Evolutionary conservation across 2,113 vertebrate genomes (phyloP).

Genomic region (Sphyrna mokarran): DNA sequence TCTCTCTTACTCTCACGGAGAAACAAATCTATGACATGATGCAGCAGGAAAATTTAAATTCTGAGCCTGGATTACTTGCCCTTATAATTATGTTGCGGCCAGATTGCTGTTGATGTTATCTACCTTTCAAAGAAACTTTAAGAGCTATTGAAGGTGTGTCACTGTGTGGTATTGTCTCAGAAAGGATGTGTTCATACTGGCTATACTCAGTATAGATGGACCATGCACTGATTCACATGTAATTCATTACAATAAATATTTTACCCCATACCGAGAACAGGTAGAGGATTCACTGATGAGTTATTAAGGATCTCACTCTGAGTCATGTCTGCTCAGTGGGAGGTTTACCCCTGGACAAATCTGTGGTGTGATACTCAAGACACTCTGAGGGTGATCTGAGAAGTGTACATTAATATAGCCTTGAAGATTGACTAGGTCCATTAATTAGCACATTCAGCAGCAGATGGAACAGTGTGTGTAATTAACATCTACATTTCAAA

Average conservation of each 20-base stretch:
- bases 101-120: neutral
- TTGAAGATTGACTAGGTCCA: conserved; percentile 20
- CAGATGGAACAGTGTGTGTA: conserved; percentile 34
- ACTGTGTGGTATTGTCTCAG: neutral
- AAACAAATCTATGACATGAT: neutral
- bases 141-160: neutral
- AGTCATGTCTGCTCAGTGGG: neutral
- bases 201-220: neutral
- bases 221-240: neutral
- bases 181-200: neutral
- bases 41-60: neutral
- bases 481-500: conserved; percentile 38
- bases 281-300: neutral
- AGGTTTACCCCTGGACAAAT: neutral
- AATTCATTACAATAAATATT: neutral
- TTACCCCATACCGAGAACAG: neutral
- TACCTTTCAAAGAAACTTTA: neutral
- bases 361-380: neutral
- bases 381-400: neutral
- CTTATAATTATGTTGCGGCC: neutral
- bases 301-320: neutral
- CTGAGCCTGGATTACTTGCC: neutral
- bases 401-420: conserved; percentile 29
- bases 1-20: neutral
- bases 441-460: conserved; percentile 33